A percentile compares a stretch with the other conserved stretches of the same genome.
phyloP scores from a whole-genome alignment of 2,113 vertebrate genomes.

The Amia ocellicauda region DNA sequence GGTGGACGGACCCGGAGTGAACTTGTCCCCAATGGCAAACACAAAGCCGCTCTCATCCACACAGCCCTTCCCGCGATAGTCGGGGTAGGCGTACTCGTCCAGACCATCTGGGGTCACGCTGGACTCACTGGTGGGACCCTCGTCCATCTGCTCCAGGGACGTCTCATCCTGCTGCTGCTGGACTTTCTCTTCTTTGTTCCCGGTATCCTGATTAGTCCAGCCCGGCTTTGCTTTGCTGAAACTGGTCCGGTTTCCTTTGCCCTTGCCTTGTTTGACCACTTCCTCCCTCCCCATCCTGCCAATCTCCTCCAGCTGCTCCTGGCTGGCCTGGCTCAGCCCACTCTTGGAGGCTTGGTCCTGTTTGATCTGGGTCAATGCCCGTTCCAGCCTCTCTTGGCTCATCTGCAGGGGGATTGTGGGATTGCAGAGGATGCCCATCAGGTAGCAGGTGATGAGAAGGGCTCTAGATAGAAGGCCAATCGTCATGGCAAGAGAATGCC shows the following conservation, averaged over 20 bases:
- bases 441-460: conserved; percentile 83
- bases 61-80: conserved; percentile 96
- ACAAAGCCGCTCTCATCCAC: conserved; percentile 98
- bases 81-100: conserved; percentile 91
- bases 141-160: conserved; percentile 64
- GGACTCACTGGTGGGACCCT: conserved; percentile 66
- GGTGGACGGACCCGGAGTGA: conserved; percentile 88
- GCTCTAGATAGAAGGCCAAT: conserved; percentile 76
- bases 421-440: conserved; percentile 78
- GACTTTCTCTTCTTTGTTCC: conserved; percentile 56
- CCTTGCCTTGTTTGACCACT: conserved; percentile 59
- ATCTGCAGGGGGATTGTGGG: conserved; percentile 78
- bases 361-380: conserved; percentile 71
- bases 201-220: conserved; percentile 57
- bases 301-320: conserved; percentile 69
- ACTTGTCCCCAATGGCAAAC: conserved; percentile 93
- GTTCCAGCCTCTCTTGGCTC: conserved; percentile 55
- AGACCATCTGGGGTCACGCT: conserved; percentile 72
- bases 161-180: conserved; percentile 67
- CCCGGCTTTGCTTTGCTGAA: conserved; percentile 65
- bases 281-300: conserved; percentile 67
- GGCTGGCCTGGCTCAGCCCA: conserved; percentile 54
- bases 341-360: conserved; percentile 70
- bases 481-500: conserved; percentile 85
- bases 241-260: conserved; percentile 68